Evolutionary conservation across 2,797 vertebrate species (phyloP).

Genomic region (Jordanella pulchra): DNA sequence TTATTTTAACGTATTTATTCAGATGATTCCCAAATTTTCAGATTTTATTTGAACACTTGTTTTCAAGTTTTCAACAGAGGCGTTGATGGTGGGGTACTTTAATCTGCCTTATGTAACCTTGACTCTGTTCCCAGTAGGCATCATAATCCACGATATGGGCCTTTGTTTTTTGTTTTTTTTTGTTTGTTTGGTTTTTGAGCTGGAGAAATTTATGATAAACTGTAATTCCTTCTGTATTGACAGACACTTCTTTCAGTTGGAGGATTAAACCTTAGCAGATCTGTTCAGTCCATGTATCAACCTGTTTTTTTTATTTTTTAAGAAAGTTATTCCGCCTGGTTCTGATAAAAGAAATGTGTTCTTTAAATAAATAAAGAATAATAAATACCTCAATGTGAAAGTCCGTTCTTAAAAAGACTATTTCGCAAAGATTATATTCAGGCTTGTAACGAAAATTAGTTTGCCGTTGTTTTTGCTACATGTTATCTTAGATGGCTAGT

Average conservation of each 20-base stretch:
- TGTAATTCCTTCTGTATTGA: conserved; percentile 13
- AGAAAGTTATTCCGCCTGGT: not conserved
- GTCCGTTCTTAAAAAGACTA: not conserved
- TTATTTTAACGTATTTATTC: conserved; percentile 4
- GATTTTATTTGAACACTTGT: conserved; percentile 12
- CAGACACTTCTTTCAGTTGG: not conserved
- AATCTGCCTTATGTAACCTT: conserved; percentile 69
- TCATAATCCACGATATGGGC: conserved; percentile 53
- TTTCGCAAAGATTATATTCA: conserved; percentile 13
- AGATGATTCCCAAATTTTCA: not conserved
- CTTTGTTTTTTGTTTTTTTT: conserved; percentile 26
- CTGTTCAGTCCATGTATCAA: not conserved
- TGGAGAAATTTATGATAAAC: conserved; percentile 26
- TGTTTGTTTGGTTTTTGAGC: not conserved
- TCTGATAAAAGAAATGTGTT: not conserved
- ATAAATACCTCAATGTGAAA: not conserved
- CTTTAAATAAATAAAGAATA: conserved; percentile 9
- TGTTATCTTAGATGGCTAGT: not conserved
- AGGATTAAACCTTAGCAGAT: conserved; percentile 4
- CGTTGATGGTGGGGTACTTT: conserved; percentile 43
- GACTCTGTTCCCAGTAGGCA: conserved; percentile 36
- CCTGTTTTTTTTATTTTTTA: not conserved
- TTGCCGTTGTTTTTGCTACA: not conserved
- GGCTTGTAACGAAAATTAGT: not conserved
- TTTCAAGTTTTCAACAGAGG: conserved; percentile 19